A percentile compares a stretch with the other conserved stretches of the same genome.
Evolutionary conservation across 2,888 invertebrate genomes (phyloP).

Genomic region (Pomacea canaliculata): DNA sequence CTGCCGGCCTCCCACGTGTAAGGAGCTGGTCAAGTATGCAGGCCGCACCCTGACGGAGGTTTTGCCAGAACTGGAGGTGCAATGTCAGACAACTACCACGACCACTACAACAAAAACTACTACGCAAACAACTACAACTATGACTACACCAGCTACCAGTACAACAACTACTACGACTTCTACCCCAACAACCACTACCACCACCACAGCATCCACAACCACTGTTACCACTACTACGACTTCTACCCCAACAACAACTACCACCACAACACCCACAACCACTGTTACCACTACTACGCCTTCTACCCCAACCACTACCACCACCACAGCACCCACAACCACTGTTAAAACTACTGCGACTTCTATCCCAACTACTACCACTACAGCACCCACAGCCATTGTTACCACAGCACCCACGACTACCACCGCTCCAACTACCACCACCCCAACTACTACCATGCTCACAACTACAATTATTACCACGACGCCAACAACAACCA

Average conservation of each 20-base stretch:
- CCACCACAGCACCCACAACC: conserved; percentile 7
- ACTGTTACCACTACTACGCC: conserved; percentile 8
- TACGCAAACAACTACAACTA: conserved; percentile 13
- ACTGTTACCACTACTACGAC: conserved; percentile 18
- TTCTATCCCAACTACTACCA: no score
- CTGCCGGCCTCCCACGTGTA: conserved; percentile 38
- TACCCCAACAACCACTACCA: neutral
- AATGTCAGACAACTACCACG: conserved; percentile 36
- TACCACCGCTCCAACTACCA: neutral
- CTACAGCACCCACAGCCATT: neutral
- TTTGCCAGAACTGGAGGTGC: conserved; percentile 28
- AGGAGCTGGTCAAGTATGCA: conserved; percentile 21
- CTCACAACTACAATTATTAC: conserved; percentile 1
- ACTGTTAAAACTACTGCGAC: neutral
- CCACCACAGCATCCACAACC: neutral
- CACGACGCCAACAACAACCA: conserved; percentile 10
- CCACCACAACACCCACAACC: neutral
- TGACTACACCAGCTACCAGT: conserved; percentile 17
- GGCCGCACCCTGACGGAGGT: conserved; percentile 33
- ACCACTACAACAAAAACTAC: conserved; percentile 31
- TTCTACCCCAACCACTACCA: neutral
- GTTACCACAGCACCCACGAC: no score
- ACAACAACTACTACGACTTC: conserved; percentile 4
- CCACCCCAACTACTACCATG: neutral
- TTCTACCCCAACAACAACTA: conserved; percentile 2